Evolutionary conservation across 2,113 vertebrate genomes (phyloP).

Genomic region (Menidia beryllina): DNA sequence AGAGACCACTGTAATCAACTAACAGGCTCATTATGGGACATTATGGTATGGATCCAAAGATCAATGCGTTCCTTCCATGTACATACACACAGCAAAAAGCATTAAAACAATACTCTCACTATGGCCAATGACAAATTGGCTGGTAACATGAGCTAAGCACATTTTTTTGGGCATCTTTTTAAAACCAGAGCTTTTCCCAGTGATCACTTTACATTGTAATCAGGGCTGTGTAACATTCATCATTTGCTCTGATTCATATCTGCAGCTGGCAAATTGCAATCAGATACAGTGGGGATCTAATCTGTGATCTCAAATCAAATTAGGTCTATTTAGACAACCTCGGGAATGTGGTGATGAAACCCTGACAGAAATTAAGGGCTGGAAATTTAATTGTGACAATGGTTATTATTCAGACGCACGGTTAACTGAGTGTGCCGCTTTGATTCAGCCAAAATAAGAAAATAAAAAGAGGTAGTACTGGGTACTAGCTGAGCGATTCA

Average conservation of each 20-base stretch:
- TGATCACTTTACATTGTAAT: constrained; percentile 68
- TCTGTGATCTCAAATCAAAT: constrained; percentile 82
- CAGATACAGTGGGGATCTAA: constrained; percentile 80
- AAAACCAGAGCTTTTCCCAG: constrained; percentile 51
- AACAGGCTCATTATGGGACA: constrained; percentile 80
- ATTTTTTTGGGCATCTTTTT: constrained; percentile 4
- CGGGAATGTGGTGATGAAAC: constrained; percentile 73
- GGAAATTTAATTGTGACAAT: constrained; percentile 88
- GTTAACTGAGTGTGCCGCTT: constrained; percentile 84
- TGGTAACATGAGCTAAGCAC: constrained; percentile 57
- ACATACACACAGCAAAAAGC: constrained; percentile 67
- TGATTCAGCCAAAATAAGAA: constrained; percentile 76
- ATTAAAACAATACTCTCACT: constrained; percentile 61
- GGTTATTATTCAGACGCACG: constrained; percentile 84
- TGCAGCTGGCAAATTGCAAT: constrained; percentile 81
- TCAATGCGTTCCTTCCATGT: constrained; percentile 74
- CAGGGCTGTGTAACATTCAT: constrained; percentile 72
- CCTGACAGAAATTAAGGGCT: constrained; percentile 88
- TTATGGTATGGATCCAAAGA: constrained; percentile 79
- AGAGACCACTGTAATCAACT: constrained; percentile 79
- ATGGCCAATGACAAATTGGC: constrained; percentile 49
- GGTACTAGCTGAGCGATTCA: neutral
- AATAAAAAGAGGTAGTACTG: constrained; percentile 8
- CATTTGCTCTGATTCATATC: constrained; percentile 76
- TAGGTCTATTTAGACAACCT: constrained; percentile 81